Evolutionary conservation across 1,140 invertebrate species (phyloP).

Genomic region (Stegodyphus dumicola): DNA sequence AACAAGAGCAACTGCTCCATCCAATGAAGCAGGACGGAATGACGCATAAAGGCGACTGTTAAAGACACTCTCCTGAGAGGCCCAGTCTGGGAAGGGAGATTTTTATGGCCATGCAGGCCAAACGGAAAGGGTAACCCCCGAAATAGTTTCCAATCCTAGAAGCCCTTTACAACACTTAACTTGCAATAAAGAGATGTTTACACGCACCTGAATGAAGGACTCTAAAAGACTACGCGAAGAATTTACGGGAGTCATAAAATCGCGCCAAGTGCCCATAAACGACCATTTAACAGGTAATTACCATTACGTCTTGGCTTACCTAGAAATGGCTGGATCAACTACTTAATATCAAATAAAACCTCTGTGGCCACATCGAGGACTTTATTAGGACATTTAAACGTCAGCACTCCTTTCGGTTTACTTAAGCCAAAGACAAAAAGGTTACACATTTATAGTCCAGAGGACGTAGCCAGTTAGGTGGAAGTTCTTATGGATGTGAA

Average conservation of each 20-base stretch:
- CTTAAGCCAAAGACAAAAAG: too few species aligned
- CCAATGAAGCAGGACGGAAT: conserved; percentile 16
- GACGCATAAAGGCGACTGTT: conserved; percentile 39
- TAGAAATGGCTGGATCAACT: conserved; percentile 16
- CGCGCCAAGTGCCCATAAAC: conserved; percentile 32
- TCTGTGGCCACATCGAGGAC: not conserved
- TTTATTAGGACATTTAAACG: conserved; percentile 43
- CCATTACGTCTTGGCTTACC: conserved; percentile 15
- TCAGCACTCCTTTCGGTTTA: not conserved
- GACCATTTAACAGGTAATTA: conserved; percentile 54
- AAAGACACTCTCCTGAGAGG: conserved; percentile 4
- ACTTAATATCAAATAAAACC: conserved; percentile 44
- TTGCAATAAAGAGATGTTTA: conserved; percentile 58
- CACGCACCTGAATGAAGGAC: conserved; percentile 7
- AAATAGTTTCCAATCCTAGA: conserved; percentile 52
- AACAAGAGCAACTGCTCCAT: too few species aligned
- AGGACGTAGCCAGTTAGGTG: too few species aligned
- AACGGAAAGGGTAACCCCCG: conserved; percentile 8
- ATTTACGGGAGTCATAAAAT: conserved; percentile 56
- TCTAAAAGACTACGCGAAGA: conserved; percentile 46
- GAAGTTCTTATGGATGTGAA: too few species aligned
- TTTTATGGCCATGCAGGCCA: conserved; percentile 40
- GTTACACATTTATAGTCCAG: too few species aligned
- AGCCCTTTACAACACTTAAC: conserved; percentile 55
- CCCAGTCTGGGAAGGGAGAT: conserved; percentile 4